Conservation (phyloP, 2,797 vertebrate species). For the Macrochelys suwanniensis region DNA sequence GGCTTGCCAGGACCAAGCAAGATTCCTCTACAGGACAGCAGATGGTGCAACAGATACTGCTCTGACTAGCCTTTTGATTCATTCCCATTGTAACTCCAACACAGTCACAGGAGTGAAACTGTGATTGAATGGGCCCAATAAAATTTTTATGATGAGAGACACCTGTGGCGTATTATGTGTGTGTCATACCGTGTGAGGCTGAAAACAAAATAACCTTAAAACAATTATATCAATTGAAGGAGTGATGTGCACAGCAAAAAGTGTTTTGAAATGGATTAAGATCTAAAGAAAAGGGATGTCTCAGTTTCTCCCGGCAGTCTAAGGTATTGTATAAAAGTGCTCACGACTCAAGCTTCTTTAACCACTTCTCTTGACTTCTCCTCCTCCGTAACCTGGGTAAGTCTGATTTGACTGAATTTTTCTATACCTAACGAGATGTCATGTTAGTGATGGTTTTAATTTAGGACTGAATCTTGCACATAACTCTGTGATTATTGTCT, state of each 20-base stretch:
- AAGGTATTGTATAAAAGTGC: background rate
- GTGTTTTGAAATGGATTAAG: background rate
- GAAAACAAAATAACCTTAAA: background rate
- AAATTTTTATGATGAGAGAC: background rate
- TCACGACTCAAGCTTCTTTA: fast-evolving
- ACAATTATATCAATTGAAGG: background rate
- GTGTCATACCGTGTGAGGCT: background rate
- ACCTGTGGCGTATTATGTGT: background rate
- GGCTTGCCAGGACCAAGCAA: background rate
- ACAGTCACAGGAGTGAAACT: background rate
- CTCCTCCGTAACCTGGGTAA: background rate
- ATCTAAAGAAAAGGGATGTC: background rate
- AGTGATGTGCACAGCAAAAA: fast-evolving
- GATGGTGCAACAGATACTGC: background rate
- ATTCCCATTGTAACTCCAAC: background rate
- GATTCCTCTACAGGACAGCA: background rate
- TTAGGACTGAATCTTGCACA: background rate
- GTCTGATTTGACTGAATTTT: background rate
- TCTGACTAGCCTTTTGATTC: background rate
- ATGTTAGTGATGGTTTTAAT: background rate
- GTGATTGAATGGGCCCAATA: background rate
- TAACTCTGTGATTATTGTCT: background rate
- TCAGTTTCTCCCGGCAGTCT: background rate
- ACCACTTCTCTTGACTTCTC: background rate
- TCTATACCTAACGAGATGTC: background rate